A percentile compares a stretch with the other conserved stretches of the same genome.
These are phyloP conservation scores for Onychomys arenicola DNA, from an alignment of 2,797 vertebrate species.

Conservation along the genomic window DNA sequence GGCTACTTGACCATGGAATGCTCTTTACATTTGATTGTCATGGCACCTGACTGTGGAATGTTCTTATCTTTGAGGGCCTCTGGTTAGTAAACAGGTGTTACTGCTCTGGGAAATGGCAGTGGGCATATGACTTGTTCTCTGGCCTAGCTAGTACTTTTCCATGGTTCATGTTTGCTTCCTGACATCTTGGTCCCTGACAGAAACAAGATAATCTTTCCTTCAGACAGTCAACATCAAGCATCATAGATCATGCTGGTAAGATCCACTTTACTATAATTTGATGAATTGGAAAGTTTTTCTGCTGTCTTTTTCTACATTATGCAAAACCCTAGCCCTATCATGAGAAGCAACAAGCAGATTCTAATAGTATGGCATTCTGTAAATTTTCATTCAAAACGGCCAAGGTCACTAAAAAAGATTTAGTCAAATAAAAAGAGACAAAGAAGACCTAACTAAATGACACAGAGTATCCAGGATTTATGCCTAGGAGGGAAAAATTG, in stretches of 20 bases:
- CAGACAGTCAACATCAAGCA: not conserved
- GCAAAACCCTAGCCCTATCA: not conserved
- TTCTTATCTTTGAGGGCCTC: too few species aligned
- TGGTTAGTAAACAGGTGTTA: too few species aligned
- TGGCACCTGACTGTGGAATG: too few species aligned
- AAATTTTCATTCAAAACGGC: too few species aligned
- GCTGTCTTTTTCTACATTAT: not conserved
- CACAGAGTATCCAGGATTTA: not conserved
- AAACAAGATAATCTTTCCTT: not conserved
- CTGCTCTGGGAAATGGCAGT: too few species aligned
- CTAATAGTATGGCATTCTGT: not conserved
- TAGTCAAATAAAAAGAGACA: not conserved
- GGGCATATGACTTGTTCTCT: too few species aligned
- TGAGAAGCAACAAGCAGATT: not conserved
- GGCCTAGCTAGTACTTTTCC: too few species aligned
- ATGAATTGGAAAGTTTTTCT: not conserved
- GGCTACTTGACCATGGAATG: too few species aligned
- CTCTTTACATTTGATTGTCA: too few species aligned
- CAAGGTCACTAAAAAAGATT: not conserved
- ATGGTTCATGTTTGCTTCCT: too few species aligned
- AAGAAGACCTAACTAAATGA: not conserved
- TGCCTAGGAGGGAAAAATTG: not conserved
- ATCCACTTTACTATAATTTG: not conserved
- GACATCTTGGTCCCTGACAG: too few species aligned
- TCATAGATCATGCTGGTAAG: not conserved